Base-by-base conservation (phyloP, 2,797 vertebrate species). In the Cottoperca gobio region DNA sequence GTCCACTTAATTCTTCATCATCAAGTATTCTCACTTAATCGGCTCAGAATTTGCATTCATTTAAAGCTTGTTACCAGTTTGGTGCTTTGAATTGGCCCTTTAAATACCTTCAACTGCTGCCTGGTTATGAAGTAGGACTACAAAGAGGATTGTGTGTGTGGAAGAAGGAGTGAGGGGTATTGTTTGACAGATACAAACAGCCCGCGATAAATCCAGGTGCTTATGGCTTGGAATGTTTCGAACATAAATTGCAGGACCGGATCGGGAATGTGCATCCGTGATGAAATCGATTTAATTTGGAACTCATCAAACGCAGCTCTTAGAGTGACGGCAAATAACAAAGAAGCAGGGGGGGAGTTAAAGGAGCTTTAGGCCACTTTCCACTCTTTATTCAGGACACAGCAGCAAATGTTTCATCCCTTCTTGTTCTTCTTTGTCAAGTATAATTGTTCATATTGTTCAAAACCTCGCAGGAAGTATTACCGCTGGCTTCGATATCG, bases 201-300 rank as follows among this genome's bases (percentile, higher is more conserved):
- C 77, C 37, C 1, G 4, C 45, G 5, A 67, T 89, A 85, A 90
- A 87, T 88, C 75, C 67, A 78, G 81, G 67, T 72, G 68, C 77
- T 91, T 78, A 76, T 50, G 76, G 68, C 70, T 31, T 40, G 70
- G 64, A 84, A 88, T 59, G 82, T 83, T 87, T 70, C n/a, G 19
- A 31, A 50, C 54, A 85, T 87, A 86, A 88, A 91, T 83, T 52
- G 48, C 83, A 43, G 42, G 5, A 62, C 46, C 52, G 21, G 70
- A 90, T 85, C 75, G 66, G 73, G 70, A 84, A 84, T 59, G 74
- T 86, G 80, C 76, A 84, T 87, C 76, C 6, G 21, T 74, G 85
- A 91, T 83, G 2, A 86, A 91, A 89, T 91, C 79, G 79, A 92
- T 93, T 92, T 92, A 55, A 86, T 93, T 92, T 85, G 90, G 74